Percentiles rank a stretch among this genome's conserved stretches.
Evolutionary conservation across 2,797 vertebrate genomes (phyloP).

Genomic region (Crenuchus spilurus): DNA sequence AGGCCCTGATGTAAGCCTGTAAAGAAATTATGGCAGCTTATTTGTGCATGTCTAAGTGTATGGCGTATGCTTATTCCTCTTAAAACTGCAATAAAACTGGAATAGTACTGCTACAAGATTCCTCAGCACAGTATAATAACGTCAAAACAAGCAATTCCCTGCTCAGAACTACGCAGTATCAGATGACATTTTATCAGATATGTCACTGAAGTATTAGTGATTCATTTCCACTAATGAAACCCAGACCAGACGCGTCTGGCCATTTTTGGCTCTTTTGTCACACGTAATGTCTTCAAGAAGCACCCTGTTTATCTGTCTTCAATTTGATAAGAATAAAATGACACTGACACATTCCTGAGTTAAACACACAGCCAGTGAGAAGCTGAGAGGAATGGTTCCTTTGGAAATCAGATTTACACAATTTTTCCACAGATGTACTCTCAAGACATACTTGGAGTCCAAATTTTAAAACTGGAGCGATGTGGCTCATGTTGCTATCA

Average conservation of each 20-base stretch:
- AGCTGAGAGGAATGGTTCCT: no score
- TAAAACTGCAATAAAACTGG: no score
- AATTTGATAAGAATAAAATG: constrained; percentile 3
- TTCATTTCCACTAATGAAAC: constrained; percentile 40
- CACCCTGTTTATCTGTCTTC: constrained; percentile 9
- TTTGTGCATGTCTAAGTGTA: neutral
- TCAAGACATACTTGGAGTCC: no score
- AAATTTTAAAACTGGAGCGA: no score
- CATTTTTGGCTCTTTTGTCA: constrained; percentile 29
- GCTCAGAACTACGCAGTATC: neutral
- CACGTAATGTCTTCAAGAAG: neutral
- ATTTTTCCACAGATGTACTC: no score
- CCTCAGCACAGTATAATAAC: neutral
- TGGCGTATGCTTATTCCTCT: neutral
- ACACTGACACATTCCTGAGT: constrained; percentile 27
- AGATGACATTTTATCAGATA: constrained; percentile 29
- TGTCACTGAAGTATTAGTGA: constrained; percentile 41
- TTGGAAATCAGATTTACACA: no score
- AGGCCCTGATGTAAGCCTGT: neutral
- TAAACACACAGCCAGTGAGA: neutral
- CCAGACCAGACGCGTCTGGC: constrained; percentile 42
- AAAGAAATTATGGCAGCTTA: neutral
- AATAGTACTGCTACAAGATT: neutral
- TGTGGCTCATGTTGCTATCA: no score
- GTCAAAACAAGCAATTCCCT: neutral